Percentiles rank a stretch among this genome's conserved stretches.
phyloP scores from a whole-genome alignment of 2,888 invertebrate genomes.

The Drosophila neonasuta region DNA sequence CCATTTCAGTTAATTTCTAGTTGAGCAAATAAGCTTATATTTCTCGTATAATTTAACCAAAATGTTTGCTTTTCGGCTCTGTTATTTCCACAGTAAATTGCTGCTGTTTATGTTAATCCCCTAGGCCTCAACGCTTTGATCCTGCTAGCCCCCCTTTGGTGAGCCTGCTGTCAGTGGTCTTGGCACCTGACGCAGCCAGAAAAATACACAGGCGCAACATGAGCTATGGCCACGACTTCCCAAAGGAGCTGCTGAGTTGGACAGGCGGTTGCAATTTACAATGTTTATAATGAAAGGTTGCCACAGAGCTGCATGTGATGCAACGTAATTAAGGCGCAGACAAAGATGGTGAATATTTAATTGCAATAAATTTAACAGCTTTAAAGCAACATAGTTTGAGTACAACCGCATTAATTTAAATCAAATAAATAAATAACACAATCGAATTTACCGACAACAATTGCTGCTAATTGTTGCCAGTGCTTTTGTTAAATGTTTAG shows the following conservation, averaged over 20 bases:
- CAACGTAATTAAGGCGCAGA: constrained; percentile 14
- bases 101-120: neutral
- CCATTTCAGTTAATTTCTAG: constrained; percentile 1
- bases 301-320: constrained; percentile 21
- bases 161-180: constrained; percentile 27
- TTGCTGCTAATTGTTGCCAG: neutral
- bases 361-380: neutral
- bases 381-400: neutral
- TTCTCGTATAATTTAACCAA: neutral
- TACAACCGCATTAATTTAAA: neutral
- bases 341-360: neutral
- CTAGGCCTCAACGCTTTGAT: constrained; percentile 1
- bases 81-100: neutral
- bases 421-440: neutral
- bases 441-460: neutral
- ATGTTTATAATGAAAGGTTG: constrained; percentile 6
- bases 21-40: neutral
- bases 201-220: constrained; percentile 31
- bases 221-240: constrained; percentile 20
- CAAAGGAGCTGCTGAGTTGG: constrained; percentile 18
- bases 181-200: constrained; percentile 34
- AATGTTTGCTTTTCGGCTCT: neutral
- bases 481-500: neutral
- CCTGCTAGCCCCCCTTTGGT: constrained; percentile 5
- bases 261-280: constrained; percentile 33